Base-by-base conservation (phyloP, 2,797 vertebrate species). In the Myotis pilosus region DNA sequence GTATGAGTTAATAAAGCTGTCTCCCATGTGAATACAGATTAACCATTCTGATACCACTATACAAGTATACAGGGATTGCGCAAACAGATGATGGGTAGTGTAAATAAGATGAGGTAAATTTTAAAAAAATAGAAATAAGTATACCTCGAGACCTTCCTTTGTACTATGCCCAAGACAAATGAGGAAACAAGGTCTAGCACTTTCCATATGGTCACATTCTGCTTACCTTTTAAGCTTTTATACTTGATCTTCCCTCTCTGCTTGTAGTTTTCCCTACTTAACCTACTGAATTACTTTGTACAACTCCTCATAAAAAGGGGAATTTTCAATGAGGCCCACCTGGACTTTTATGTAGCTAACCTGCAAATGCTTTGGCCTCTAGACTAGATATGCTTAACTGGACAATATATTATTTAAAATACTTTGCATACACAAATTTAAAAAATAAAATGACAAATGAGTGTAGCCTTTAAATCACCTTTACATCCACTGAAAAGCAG, bases 291-390 rank as follows among this genome's bases (percentile, higher is more conserved):
- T 69, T 78, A 12, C 91, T 80, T 15, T 75, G 25, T 55, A 44
- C 6, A 23, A 22, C 36, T 20, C 60, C 12, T 7, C n/a, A 5
- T 2, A 41, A 44, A 25, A 91, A 92, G 33, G 79, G 60, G 84
- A 80, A 87, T 94, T 95, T 95, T 97, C 55, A 93, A 30, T 33
- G 80, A 95, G 83, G 51, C 23, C 47, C 33, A 75, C 82, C 84
- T 94, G 80, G 60, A 84, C 30, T 20, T 0, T n/a, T 85, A 80
- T 92, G 72, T 64, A 87, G 8, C 44, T 95, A 94, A 75, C 17
- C 68, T 72, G 10, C 44, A 88, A 62, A 51, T 78, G 41, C 38
- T 20, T 76, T 71, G 41, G 82, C 87, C 62, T 93, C 83, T 78
- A 90, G 79, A 74, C 79, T 95, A 84, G 86, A 86, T 93, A 75